Evolutionary conservation across 1,140 invertebrate species (phyloP).

Genomic region (Brachionus asplanchnoidis): DNA sequence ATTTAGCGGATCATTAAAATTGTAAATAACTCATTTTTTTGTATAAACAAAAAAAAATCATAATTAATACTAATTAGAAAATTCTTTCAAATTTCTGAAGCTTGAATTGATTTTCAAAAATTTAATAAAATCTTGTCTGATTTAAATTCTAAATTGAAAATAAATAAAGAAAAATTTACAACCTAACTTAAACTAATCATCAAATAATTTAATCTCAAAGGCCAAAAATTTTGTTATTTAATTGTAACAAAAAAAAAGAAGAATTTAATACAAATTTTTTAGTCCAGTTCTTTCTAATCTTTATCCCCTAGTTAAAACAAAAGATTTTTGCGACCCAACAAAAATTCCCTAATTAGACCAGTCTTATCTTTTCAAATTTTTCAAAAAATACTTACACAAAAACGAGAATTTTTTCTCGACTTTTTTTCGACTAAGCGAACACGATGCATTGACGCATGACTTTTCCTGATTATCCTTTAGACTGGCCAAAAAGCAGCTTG

Average conservation of each 20-base stretch:
- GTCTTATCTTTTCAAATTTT: neutral
- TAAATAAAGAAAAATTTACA: neutral
- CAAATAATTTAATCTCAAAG: neutral
- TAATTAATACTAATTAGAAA: neutral
- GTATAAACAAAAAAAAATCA: neutral
- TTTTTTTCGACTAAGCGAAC: slow-evolving; percentile 29
- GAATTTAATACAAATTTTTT: neutral
- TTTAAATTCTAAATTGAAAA: neutral
- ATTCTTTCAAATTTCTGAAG: too few relatives aligned
- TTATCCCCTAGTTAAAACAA: neutral
- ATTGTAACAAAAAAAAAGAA: neutral
- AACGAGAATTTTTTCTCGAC: slow-evolving; percentile 26
- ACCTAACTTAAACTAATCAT: neutral
- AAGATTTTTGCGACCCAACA: neutral
- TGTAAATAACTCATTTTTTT: neutral
- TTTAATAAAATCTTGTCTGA: too few relatives aligned
- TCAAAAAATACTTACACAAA: neutral
- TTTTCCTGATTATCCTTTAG: neutral
- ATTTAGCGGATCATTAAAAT: neutral
- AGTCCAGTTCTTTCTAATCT: neutral
- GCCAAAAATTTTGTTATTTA: neutral
- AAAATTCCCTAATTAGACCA: neutral
- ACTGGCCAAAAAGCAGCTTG: slow-evolving; percentile 18
- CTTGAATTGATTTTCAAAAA: too few relatives aligned
- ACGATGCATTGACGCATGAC: neutral